Evolutionary conservation across 2,113 vertebrate genomes (phyloP).

Genomic region (Indicator indicator): DNA sequence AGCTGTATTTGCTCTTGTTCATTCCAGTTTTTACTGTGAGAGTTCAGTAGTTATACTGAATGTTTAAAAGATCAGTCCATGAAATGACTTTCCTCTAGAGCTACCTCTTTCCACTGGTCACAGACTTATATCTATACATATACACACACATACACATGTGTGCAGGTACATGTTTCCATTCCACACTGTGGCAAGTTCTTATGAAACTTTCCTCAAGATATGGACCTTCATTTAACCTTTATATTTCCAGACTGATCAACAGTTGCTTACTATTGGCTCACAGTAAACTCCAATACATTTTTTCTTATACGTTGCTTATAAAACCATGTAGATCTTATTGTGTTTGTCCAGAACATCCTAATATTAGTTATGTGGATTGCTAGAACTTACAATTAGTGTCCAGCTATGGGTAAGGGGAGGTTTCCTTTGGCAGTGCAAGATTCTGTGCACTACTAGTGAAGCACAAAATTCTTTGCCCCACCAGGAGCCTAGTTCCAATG

Average conservation of each 20-base stretch:
- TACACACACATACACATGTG: fast-evolving
- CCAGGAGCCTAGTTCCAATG: neutral
- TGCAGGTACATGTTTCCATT: neutral
- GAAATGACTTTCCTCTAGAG: neutral
- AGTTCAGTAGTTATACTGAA: neutral
- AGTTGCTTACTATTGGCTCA: neutral
- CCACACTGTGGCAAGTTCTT: neutral
- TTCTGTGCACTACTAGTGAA: neutral
- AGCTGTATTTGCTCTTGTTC: neutral
- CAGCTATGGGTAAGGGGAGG: neutral
- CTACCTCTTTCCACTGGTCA: neutral
- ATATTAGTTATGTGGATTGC: neutral
- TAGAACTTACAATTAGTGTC: neutral
- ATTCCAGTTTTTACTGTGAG: neutral
- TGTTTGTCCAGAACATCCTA: neutral
- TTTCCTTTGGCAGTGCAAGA: neutral
- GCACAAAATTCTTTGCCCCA: neutral
- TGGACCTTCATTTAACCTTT: neutral
- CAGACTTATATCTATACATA: too few species aligned
- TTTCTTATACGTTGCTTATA: neutral
- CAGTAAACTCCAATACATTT: neutral
- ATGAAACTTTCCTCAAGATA: neutral
- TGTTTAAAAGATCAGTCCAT: neutral
- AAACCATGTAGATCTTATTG: neutral
- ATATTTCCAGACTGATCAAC: neutral